Evolutionary conservation across 1,140 invertebrate genomes (phyloP).

Genomic region (Carposina sasakii): DNA sequence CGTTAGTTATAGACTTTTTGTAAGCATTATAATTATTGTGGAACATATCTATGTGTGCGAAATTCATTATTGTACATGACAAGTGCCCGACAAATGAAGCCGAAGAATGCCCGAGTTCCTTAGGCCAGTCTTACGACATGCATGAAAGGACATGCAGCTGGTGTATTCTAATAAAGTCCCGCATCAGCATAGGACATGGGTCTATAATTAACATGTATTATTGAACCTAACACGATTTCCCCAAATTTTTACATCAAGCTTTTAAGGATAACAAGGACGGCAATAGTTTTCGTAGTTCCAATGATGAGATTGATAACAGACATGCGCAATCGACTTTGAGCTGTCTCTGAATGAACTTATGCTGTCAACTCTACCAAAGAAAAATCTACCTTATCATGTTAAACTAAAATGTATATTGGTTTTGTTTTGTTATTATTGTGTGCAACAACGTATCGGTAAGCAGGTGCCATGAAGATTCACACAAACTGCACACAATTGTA

Average conservation of each 20-base stretch:
- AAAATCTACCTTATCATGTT: slow-evolving; percentile 32
- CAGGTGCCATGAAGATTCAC: slow-evolving; percentile 37
- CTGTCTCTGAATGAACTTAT: slow-evolving; percentile 37
- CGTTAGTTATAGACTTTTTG: too few species aligned
- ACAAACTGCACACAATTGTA: slow-evolving; percentile 29
- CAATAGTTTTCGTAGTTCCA: slow-evolving; percentile 59
- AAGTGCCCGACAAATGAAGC: too few species aligned
- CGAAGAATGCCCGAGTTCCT: too few species aligned
- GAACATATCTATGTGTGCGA: too few species aligned
- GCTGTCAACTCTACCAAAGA: slow-evolving; percentile 10
- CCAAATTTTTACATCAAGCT: slow-evolving; percentile 36
- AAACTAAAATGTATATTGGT: slow-evolving; percentile 25
- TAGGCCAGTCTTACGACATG: too few species aligned
- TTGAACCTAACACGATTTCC: too few species aligned
- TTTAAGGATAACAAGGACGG: slow-evolving; percentile 57
- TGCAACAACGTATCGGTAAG: slow-evolving; percentile 45
- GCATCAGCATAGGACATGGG: too few species aligned
- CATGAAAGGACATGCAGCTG: too few species aligned
- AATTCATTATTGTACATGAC: too few species aligned
- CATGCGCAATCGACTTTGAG: slow-evolving; percentile 50
- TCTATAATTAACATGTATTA: too few species aligned
- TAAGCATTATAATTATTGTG: too few species aligned
- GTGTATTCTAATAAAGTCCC: too few species aligned
- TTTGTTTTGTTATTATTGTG: slow-evolving; percentile 28
- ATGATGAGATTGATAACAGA: slow-evolving; percentile 46